phyloP scores from a whole-genome alignment of 2,113 vertebrate species.

The Ploceus nigricollis region DNA sequence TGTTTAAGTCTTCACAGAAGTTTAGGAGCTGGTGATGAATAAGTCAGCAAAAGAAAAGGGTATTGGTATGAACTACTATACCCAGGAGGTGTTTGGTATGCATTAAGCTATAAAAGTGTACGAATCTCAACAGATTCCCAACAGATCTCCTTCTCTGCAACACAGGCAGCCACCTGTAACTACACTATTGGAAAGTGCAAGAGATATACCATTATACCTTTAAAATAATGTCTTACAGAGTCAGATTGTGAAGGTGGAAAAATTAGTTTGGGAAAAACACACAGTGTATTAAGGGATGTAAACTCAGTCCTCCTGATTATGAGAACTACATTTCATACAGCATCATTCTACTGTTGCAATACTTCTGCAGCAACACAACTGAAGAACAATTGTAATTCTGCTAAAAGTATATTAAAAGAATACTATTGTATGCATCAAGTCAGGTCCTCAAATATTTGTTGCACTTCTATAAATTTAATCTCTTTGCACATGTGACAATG shows the following conservation, averaged over 20 bases:
- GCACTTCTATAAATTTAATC: not conserved
- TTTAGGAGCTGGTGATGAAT: not conserved
- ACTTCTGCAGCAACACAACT: not conserved
- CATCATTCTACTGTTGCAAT: not conserved
- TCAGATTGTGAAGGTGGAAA: not conserved
- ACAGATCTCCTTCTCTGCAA: not conserved
- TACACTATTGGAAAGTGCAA: not conserved
- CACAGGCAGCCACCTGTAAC: not conserved
- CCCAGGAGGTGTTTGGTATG: not conserved
- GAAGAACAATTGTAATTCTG: not conserved
- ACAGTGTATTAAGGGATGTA: not conserved
- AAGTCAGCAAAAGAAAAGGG: not conserved
- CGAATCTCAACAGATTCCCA: not conserved
- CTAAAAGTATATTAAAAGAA: not conserved
- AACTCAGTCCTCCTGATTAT: not conserved
- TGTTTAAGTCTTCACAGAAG: not conserved
- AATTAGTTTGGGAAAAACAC: not conserved
- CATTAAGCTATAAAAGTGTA: not conserved
- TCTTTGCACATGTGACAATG: accelerated
- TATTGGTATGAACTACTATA: not conserved
- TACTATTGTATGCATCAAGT: not conserved
- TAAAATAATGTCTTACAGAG: not conserved
- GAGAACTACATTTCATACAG: not conserved
- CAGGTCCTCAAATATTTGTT: not conserved
- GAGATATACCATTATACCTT: not conserved